Percentiles rank a stretch among this genome's conserved stretches.
Evolutionary conservation across 2,797 vertebrate genomes (phyloP).

Genomic region (Gymnocypris eckloni): DNA sequence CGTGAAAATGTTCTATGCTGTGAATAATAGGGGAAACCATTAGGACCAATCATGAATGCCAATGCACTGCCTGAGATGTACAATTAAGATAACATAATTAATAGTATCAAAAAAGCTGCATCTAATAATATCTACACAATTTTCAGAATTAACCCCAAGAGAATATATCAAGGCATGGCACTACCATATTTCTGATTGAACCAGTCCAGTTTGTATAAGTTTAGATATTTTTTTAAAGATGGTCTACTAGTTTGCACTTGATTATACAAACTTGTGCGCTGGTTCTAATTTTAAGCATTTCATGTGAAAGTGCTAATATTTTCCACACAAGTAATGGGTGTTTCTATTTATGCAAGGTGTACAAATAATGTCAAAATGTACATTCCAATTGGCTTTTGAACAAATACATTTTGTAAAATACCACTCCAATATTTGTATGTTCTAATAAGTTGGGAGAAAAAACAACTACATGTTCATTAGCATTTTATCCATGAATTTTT

Average conservation of each 20-base stretch:
- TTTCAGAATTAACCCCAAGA: neutral
- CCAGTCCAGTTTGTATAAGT: neutral
- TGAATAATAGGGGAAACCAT: neutral
- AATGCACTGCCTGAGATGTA: neutral
- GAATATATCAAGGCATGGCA: neutral
- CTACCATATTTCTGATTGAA: neutral
- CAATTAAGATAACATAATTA: neutral
- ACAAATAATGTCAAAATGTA: neutral
- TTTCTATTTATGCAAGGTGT: neutral
- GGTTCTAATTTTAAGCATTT: neutral
- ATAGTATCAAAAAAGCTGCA: neutral
- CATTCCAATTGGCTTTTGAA: neutral
- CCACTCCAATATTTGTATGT: neutral
- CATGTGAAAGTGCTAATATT: neutral
- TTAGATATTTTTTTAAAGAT: neutral
- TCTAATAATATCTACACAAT: neutral
- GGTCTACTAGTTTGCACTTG: neutral
- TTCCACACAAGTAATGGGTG: neutral
- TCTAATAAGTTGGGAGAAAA: neutral
- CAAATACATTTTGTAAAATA: neutral
- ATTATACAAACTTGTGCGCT: neutral
- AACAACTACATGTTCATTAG: neutral
- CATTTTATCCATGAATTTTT: neutral
- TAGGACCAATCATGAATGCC: neutral
- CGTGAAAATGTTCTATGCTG: neutral